Evolutionary conservation across 1,140 invertebrate species (phyloP).

Genomic region (Listronotus bonariensis): DNA sequence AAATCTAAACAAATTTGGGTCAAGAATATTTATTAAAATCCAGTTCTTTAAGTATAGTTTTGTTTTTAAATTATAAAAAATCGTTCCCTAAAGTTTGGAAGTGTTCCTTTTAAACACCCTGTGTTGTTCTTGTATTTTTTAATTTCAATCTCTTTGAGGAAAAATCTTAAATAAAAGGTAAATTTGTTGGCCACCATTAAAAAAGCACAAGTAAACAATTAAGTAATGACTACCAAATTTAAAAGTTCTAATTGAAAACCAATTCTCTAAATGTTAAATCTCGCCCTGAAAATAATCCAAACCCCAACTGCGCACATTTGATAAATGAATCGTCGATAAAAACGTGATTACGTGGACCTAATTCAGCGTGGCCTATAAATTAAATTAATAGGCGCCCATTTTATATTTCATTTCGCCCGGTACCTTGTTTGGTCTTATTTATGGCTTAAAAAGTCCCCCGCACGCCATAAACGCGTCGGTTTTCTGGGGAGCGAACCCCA

Average conservation of each 20-base stretch:
- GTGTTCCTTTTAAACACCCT: no score
- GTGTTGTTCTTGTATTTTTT: no score
- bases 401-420: conserved; percentile 49
- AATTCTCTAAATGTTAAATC: neutral
- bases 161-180: no score
- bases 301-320: conserved; percentile 2
- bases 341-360: conserved; percentile 40
- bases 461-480: conserved; percentile 30
- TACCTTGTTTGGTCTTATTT: conserved; percentile 51
- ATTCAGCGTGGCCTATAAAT: conserved; percentile 46
- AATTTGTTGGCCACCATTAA: no score
- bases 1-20: no score
- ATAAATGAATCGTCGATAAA: conserved; percentile 38
- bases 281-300: neutral
- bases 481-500: conserved; percentile 18
- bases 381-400: conserved; percentile 49
- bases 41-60: no score
- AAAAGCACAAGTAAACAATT: no score
- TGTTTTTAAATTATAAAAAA: no score
- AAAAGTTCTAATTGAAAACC: neutral
- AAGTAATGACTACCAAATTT: neutral
- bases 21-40: no score
- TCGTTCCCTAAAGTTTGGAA: no score
- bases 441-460: conserved; percentile 42
- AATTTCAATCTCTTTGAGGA: no score